phyloP scores from a whole-genome alignment of 2,888 invertebrate species.

The Spodoptera picta region DNA sequence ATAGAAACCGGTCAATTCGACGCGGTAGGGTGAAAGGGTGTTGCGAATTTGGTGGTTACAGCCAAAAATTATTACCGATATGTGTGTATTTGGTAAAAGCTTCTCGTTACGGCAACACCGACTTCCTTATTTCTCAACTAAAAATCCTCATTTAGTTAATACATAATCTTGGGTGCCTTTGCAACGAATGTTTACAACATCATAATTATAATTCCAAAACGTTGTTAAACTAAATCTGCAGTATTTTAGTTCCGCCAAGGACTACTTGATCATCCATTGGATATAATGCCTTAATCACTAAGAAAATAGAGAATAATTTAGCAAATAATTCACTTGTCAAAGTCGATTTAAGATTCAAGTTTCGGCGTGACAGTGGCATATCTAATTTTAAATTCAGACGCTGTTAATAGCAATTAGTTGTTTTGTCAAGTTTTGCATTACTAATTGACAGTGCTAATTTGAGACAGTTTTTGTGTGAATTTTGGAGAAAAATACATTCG shows the following conservation, averaged over 20 bases:
- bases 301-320: slow-evolving; percentile 25
- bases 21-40: slow-evolving; percentile 26
- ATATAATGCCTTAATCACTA: slow-evolving; percentile 3
- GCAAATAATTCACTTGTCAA: slow-evolving; percentile 33
- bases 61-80: not conserved
- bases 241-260: not conserved
- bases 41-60: slow-evolving; percentile 21
- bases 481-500: slow-evolving; percentile 5
- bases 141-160: not conserved
- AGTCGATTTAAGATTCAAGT: slow-evolving; percentile 36
- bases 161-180: not conserved
- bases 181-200: not conserved
- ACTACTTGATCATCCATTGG: slow-evolving; percentile 3
- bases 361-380: slow-evolving; percentile 32
- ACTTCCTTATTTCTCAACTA: not conserved
- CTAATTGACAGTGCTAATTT: slow-evolving; percentile 36
- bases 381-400: slow-evolving; percentile 44
- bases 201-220: not conserved
- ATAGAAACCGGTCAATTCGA: slow-evolving; percentile 57
- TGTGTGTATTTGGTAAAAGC: slow-evolving; percentile 14
- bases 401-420: slow-evolving; percentile 33
- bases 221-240: not conserved
- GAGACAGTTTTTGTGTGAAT: slow-evolving; percentile 10
- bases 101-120: not conserved
- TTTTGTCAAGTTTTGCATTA: slow-evolving; percentile 32